Base-by-base conservation (phyloP, 2,797 vertebrate genomes). In the Tolypeutes matacus region DNA sequence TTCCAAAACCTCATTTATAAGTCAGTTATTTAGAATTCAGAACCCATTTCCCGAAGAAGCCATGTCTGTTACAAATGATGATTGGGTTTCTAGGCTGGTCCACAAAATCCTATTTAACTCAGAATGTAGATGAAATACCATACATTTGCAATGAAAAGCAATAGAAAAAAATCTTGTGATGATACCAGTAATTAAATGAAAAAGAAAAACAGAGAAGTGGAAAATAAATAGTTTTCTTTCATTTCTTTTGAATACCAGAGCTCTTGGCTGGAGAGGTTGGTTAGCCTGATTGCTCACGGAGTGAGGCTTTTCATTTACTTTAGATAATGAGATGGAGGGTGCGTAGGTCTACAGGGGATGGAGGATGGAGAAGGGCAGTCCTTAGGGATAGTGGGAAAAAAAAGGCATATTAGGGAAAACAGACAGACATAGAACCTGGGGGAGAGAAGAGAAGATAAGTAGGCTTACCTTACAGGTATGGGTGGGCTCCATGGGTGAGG, bases 141-240 rank as follows among this genome's bases (percentile, higher is more conserved):
- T 20, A 96, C 46, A 87, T 95, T 82, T 96, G 69, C 82, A 96
- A 95, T 93, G 94, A 96, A 95, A 97, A 92, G 91, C 75, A 93
- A 91, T 18, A 93, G 93, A 14, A 93, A 92, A 94, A 92, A 93
- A 67, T 67, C 72, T 85, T 87, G 78, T 78, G 92, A 88, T 91
- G 86, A 95, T 95, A 92, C 49, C 76, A 96, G 94, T 96, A 95
- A 97, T 96, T 96, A 96, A 97, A 96, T 93, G 92, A 81, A 86
- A 85, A 81, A 83, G 76, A 91, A 77, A 96, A 95, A 83, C 53
- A 85, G 53, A 65, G 65, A 92, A 89, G 31, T 72, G n/a, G 87
- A 58, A 95, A 96, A 95, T 94, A 94, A 96, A 96, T 91, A 65
- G 87, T 78, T 67, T 92, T 69, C 96, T 93, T 91, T 91, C 60